Evolutionary conservation across 2,888 invertebrate genomes (phyloP), one percentile per base, ranked within the genome.

Genomic region (Sepiola atlantica): DNA sequence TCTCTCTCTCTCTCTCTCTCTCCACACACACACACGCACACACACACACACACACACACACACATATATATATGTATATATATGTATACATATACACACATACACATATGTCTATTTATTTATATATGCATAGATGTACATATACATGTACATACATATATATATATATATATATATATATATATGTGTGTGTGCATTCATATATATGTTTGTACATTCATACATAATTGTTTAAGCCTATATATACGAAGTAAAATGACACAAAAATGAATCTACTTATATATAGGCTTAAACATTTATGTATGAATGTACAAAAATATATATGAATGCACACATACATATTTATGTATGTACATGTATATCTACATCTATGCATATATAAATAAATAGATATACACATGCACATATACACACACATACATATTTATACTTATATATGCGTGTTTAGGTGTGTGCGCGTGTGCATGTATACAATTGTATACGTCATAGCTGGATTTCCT

Each of bases 141-240:
- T 93, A 92, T 92, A 92, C 77, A 92, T 92, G 90, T 93, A 92
- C 92, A 45, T 93, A 92, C 92, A 92, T 94, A 55, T 77, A 45
- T 93, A 61, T 93, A 92, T 93, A 91, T 94, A 45, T 93, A 61
- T 93, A n/a, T 94, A 91, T 93, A 77, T 93, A 45, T 92, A 61
- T 77, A 24, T 55, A 35, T 91, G 91, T 55, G 21, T 55, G 24
- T 91, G 54, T 91, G 91, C 45, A 90, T 93, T n/a, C 92, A 55
- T 94, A 94, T 94, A 18, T 92, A 94, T 94, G 18, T 94, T 61
- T 94, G 54, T 91, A 94, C 92, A 54, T 92, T 35, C 91, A 90
- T 92, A 91, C 91, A 90, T 92, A 94, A 94, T n/a, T 55, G 94
- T 94, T 35, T 93, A 91, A 57, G 57, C 90, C 57, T 92, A 55